Base-by-base conservation (phyloP, 2,113 vertebrate genomes). In the Aviceda subcristata region DNA sequence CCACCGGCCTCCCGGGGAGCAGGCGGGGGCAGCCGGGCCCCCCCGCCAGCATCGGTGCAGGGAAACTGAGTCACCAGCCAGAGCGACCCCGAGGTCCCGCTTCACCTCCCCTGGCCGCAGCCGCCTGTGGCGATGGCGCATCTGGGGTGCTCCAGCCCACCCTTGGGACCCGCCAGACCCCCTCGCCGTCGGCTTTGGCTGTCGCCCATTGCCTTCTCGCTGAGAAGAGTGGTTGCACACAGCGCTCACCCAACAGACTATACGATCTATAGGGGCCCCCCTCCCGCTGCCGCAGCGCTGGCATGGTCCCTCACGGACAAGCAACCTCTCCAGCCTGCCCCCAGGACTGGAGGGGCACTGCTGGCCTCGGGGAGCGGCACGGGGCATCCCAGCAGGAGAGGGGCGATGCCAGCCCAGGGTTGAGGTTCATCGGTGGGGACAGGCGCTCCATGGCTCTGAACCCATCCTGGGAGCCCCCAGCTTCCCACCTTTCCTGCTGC, bases 31-130 rank as follows among this genome's bases (percentile, higher is more conserved):
- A 21, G 43, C 15, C 5, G 0, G 43, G 8, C 16, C 57, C 64
- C 67, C 67, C 68, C 4, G 5, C n/a, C 21, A 0, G 1, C 3
- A 0, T 14, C 46, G 0, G 0, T 2, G 8, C 0, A 4, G 72
- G 79, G 88, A 97, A 96, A 96, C 83, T 48, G 88, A 97, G 94
- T 76, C 95, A 86, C 55, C 13, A 34, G 43, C 79, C 36, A 0
- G 9, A 62, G 41, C 26, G 4, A 3, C 26, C 43, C 83, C 2
- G 0, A 46, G 51, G 43, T 38, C 59, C 43, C 1, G 7, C 45
- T 12, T 73, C 50, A 3, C 36, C 20, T 67, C 30, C 34, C 12
- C 38, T 10, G 12, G 38, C 27, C 34, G 32, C 67, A 50, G 51
- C 2, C 0, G 13, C 2, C 0, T 3, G n/a, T 9, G 59, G 4